These are phyloP conservation scores for Argyresthia albistria DNA, from an alignment of 2,888 invertebrate genomes.

Conservation along the genomic window DNA sequence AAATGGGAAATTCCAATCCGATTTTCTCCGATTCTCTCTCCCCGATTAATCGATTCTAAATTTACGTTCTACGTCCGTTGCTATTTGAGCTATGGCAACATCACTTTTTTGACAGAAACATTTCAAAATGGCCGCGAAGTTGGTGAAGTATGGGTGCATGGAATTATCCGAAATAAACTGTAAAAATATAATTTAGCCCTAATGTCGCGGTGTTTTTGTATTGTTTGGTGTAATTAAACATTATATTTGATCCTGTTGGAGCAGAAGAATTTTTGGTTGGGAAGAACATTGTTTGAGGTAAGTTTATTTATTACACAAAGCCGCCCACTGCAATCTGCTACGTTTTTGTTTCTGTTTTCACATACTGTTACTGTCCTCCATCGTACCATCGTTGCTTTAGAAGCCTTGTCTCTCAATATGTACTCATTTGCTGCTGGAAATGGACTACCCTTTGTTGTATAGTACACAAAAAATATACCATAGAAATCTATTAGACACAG, in stretches of 20 bases:
- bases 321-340: slow-evolving; percentile 59
- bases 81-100: too few species aligned
- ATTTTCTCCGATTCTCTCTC: too few species aligned
- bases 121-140: background rate
- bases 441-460: too few species aligned
- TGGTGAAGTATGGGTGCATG: background rate
- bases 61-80: too few species aligned
- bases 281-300: slow-evolving; percentile 26
- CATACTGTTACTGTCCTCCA: slow-evolving; percentile 13
- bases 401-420: too few species aligned
- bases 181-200: background rate
- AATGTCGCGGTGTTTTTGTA: background rate
- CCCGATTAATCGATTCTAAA: too few species aligned
- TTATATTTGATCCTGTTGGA: too few species aligned
- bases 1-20: too few species aligned
- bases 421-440: too few species aligned
- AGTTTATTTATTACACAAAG: slow-evolving; percentile 29
- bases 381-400: too few species aligned
- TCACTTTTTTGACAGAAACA: background rate
- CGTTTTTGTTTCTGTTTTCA: slow-evolving; percentile 33
- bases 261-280: too few species aligned
- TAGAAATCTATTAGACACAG: background rate
- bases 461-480: background rate
- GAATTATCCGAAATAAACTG: background rate
- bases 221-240: background rate